Base-by-base conservation (phyloP, 1,140 invertebrate genomes). In the Drosophila repletoides region DNA sequence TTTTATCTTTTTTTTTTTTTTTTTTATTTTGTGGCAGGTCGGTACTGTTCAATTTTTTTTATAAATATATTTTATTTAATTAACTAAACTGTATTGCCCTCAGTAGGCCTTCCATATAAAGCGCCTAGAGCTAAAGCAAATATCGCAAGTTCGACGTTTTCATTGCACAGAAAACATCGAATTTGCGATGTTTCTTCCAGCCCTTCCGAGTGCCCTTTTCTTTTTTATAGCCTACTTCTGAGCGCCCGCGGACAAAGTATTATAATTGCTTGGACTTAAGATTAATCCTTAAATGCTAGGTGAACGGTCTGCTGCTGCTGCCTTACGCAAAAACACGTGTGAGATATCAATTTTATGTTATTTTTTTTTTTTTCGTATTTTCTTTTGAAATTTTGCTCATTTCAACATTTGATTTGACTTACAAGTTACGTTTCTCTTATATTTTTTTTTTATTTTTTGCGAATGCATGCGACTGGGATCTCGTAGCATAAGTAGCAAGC, bases 391-490 rank as follows among this genome's bases (percentile, higher is more conserved):
- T 59, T 49, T 43, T 71, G 52, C 65, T 72, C 52, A 49, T 76
- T 75, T 75, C 71, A 66, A 76, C 51, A 66, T 80, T 74, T 63
- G 45, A 65, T 79, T n/a, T n/a, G 65, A 31, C 71, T 76, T 83
- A 72, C 12, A 45, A 10, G 10, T 64, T 34, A 68, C 17, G 55
- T 45, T 76, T 67, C 46, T 29, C 31, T 64, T 61, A 72, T 55
- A 38, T 61, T 31, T 15, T 17, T 26, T 26, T 29, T 63, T 67
- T 75, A 38, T 22, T 49, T 33, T 29, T 51, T 52, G 38, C 64
- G 36, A 48, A 67, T 60, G 59, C 59, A 49, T 59, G 66, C 75
- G 79, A 86, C 81, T 86, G 80, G 80, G 80, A 84, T 75, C 70
- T 75, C 38, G 76, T 61, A 80, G 53, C 65, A 60, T 72, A 72